Evolutionary conservation across 1,140 invertebrate species (phyloP).

Genomic region (Leptinotarsa lineolata): DNA sequence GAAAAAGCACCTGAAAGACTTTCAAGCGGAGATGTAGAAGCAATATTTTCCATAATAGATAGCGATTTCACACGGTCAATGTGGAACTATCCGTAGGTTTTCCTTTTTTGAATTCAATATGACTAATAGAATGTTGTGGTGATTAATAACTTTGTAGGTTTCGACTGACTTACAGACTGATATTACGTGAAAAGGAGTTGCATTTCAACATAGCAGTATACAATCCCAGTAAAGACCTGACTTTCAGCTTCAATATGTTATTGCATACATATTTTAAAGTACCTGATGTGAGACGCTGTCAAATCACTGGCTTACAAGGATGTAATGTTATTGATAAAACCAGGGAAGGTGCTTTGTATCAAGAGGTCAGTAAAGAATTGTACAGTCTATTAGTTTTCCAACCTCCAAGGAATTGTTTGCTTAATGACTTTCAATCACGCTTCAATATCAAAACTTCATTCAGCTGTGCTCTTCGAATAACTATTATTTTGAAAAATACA

Average conservation of each 20-base stretch:
- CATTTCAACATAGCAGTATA: slow-evolving; percentile 91
- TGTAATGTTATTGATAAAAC: slow-evolving; percentile 95
- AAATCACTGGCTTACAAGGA: slow-evolving; percentile 88
- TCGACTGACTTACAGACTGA: slow-evolving; percentile 83
- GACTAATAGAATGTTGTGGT: background rate
- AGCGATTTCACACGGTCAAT: slow-evolving; percentile 89
- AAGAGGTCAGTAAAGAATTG: slow-evolving; percentile 61
- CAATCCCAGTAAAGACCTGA: slow-evolving; percentile 87
- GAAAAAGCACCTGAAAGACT: slow-evolving; percentile 85
- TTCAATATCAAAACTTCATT: too few species aligned
- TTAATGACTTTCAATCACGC: too few species aligned
- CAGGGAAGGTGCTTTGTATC: slow-evolving; percentile 78
- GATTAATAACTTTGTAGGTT: slow-evolving; percentile 61
- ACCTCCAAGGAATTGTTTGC: too few species aligned
- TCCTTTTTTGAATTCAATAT: background rate
- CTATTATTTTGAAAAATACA: too few species aligned
- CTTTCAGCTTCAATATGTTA: slow-evolving; percentile 90
- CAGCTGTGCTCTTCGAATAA: too few species aligned
- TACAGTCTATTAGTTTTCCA: too few species aligned
- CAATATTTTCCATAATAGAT: slow-evolving; percentile 88
- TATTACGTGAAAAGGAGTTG: slow-evolving; percentile 86
- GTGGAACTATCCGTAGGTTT: slow-evolving; percentile 86
- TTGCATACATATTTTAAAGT: slow-evolving; percentile 96
- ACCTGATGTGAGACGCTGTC: slow-evolving; percentile 86
- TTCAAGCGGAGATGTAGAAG: slow-evolving; percentile 87